Evolutionary conservation across 2,888 invertebrate genomes (phyloP).

Genomic region (Zhuqinia jingwanae): DNA sequence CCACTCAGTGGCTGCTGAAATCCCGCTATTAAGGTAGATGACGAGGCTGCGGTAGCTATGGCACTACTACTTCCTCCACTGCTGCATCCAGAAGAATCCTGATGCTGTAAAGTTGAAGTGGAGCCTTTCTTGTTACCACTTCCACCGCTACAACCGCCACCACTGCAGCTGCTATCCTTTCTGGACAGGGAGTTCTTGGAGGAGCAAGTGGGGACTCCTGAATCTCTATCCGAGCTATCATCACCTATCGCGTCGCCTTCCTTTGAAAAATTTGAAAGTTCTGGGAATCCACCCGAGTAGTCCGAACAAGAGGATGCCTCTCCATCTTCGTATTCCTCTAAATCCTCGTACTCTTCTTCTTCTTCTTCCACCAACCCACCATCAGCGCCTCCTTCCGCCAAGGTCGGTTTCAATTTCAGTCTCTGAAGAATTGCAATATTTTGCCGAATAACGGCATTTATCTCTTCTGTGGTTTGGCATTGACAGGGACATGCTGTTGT

Average conservation of each 20-base stretch:
- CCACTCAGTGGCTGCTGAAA: neutral
- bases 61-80: constrained; percentile 57
- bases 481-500: constrained; percentile 73
- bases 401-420: constrained; percentile 82
- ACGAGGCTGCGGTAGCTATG: constrained; percentile 8
- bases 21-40: too few relatives aligned
- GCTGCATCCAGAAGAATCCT: constrained; percentile 63
- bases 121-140: neutral
- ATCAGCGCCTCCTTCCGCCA: constrained; percentile 81
- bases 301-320: constrained; percentile 80
- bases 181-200: constrained; percentile 55
- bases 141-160: constrained; percentile 27
- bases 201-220: constrained; percentile 67
- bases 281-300: constrained; percentile 69
- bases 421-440: constrained; percentile 79
- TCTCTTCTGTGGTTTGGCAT: constrained; percentile 77
- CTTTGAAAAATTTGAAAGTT: constrained; percentile 57
- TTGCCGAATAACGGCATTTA: constrained; percentile 78
- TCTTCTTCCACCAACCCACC: too few relatives aligned
- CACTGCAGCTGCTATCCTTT: constrained; percentile 41
- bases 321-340: constrained; percentile 81
- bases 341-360: constrained; percentile 87
- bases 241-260: constrained; percentile 69
- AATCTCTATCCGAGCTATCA: constrained; percentile 71
- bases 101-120: constrained; percentile 27